Evolutionary conservation across 2,888 invertebrate genomes (phyloP).

Genomic region (Spilosoma lubricipeda): DNA sequence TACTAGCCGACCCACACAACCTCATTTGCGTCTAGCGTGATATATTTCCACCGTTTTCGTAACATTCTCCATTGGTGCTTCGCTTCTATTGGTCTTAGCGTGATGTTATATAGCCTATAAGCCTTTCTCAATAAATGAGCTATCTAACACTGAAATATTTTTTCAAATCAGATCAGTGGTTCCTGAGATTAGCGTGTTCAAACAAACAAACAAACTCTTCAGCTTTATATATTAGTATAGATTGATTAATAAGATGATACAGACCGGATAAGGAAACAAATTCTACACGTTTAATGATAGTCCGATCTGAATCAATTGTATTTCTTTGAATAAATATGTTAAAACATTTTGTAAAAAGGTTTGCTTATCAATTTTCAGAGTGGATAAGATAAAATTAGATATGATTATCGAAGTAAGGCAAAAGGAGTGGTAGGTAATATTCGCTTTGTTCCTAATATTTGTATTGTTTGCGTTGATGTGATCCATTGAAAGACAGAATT

Average conservation of each 20-base stretch:
- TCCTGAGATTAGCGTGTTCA: no score
- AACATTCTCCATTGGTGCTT: no score
- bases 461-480: background rate
- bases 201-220: no score
- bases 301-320: conserved; percentile 16
- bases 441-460: background rate
- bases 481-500: background rate
- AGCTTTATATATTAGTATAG: no score
- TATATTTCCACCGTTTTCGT: no score
- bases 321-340: conserved; percentile 14
- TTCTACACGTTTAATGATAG: background rate
- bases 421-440: background rate
- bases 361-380: background rate
- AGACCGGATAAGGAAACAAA: background rate
- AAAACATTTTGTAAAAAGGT: background rate
- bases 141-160: no score
- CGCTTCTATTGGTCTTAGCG: no score
- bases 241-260: background rate
- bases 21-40: no score
- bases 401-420: background rate
- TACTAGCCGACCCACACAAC: no score
- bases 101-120: no score
- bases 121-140: no score
- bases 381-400: conserved; percentile 2
- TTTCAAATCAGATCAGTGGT: no score